Evolutionary conservation across 2,797 vertebrate genomes (phyloP).

Genomic region (Danio tinwini): DNA sequence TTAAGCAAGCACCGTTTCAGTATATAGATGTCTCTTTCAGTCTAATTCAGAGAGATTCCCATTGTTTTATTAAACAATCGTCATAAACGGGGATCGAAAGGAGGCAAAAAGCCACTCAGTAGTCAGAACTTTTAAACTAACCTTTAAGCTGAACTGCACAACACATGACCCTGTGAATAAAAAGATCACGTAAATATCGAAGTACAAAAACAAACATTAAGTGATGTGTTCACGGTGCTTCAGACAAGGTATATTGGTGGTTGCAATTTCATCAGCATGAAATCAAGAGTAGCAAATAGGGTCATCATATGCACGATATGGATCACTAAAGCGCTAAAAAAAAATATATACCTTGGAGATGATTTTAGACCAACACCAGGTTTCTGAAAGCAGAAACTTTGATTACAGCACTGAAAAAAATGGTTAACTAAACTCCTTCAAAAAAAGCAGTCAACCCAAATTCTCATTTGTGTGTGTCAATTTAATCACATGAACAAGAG

Average conservation of each 20-base stretch:
- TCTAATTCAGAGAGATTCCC: conserved; percentile 97
- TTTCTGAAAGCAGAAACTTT: neutral
- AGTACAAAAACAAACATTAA: rapidly evolving
- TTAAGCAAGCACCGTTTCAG: conserved; percentile 82
- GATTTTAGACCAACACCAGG: rapidly evolving
- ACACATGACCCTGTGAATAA: neutral
- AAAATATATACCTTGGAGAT: conserved; percentile 1
- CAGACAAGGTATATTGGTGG: conserved; percentile 84
- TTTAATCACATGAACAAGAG: too few relatives aligned
- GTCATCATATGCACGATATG: conserved; percentile 83
- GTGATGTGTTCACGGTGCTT: conserved; percentile 72
- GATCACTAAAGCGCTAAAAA: neutral
- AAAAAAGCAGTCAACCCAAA: neutral
- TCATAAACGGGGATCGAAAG: conserved; percentile 79
- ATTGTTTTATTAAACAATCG: conserved; percentile 83
- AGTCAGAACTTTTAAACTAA: neutral
- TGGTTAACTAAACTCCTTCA: neutral
- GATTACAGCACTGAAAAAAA: neutral
- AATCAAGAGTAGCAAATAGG: conserved; percentile 98
- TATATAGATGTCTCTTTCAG: conserved; percentile 78
- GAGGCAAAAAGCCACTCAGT: rapidly evolving
- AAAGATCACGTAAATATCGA: rapidly evolving
- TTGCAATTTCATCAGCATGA: conserved; percentile 82
- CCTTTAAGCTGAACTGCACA: neutral
- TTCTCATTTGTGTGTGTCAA: rapidly evolving